phyloP scores from a whole-genome alignment of 2,888 invertebrate species.

The Coronaproctus castanopsis region DNA sequence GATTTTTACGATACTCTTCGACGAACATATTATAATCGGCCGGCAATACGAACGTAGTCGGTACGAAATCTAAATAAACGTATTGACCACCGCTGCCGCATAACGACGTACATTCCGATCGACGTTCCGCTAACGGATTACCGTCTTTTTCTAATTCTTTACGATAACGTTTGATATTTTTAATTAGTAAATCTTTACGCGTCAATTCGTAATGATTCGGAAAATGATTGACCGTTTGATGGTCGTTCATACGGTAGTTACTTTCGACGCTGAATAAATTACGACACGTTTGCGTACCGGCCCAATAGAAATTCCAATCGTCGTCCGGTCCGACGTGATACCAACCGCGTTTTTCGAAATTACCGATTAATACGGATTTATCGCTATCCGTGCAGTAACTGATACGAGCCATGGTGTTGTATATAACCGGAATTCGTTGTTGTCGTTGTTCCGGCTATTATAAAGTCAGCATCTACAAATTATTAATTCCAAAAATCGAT shows the following conservation, averaged over 20 bases:
- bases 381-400: slow-evolving; percentile 60
- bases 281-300: slow-evolving; percentile 73
- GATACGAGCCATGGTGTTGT: no score
- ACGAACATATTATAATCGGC: slow-evolving; percentile 88
- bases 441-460: no score
- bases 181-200: slow-evolving; percentile 84
- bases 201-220: slow-evolving; percentile 90
- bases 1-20: slow-evolving; percentile 83
- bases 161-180: slow-evolving; percentile 84
- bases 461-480: no score
- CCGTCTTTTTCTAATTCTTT: slow-evolving; percentile 83
- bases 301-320: slow-evolving; percentile 93
- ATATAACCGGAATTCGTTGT: no score
- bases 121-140: slow-evolving; percentile 64
- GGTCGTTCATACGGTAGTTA: slow-evolving; percentile 77
- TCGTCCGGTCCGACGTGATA: slow-evolving; percentile 67
- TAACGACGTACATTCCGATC: slow-evolving; percentile 22
- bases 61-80: slow-evolving; percentile 73
- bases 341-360: slow-evolving; percentile 86
- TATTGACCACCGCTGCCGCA: slow-evolving; percentile 44
- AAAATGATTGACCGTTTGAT: slow-evolving; percentile 88
- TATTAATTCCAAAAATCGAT: no score
- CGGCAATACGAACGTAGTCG: slow-evolving; percentile 79
- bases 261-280: slow-evolving; percentile 79
- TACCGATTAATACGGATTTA: slow-evolving; percentile 76